A percentile compares a stretch with the other conserved stretches of the same genome.
Conservation (phyloP, 2,113 vertebrate genomes). For the Dissostichus mawsoni region DNA sequence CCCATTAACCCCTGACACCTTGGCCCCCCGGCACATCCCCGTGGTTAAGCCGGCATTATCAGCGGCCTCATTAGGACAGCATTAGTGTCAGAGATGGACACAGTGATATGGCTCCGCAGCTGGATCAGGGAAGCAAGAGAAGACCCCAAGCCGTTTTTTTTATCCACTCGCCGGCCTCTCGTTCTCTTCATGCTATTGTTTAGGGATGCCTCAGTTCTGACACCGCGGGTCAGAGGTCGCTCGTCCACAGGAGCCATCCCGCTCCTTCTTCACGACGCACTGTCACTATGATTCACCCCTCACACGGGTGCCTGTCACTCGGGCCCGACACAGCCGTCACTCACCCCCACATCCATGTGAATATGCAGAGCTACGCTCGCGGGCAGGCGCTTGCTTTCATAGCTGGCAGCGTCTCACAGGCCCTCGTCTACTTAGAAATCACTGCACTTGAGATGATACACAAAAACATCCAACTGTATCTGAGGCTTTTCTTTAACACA, state of each 20-base stretch:
- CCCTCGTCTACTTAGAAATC: slow-evolving; percentile 37
- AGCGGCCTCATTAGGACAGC: slow-evolving; percentile 76
- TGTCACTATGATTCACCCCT: slow-evolving; percentile 79
- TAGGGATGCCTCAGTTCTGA: slow-evolving; percentile 74
- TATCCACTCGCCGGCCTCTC: slow-evolving; percentile 49
- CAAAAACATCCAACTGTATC: slow-evolving; percentile 6
- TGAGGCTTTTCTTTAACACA: background rate
- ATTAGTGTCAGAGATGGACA: slow-evolving; percentile 82
- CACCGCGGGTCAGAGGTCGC: slow-evolving; percentile 76
- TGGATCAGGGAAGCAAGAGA: slow-evolving; percentile 65
- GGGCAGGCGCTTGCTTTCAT: slow-evolving; percentile 50
- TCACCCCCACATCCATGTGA: slow-evolving; percentile 51
- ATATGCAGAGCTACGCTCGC: slow-evolving; percentile 40
- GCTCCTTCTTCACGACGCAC: slow-evolving; percentile 56
- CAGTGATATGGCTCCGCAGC: slow-evolving; percentile 69
- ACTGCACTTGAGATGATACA: slow-evolving; percentile 20
- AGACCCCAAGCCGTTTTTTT: slow-evolving; percentile 63
- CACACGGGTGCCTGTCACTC: slow-evolving; percentile 70
- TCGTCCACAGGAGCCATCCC: slow-evolving; percentile 64
- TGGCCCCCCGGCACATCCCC: slow-evolving; percentile 57
- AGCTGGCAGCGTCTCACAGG: slow-evolving; percentile 25
- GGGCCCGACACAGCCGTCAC: slow-evolving; percentile 74
- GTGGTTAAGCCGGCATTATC: slow-evolving; percentile 74
- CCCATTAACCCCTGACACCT: slow-evolving; percentile 72
- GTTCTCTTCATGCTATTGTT: slow-evolving; percentile 73